Conservation (phyloP, 2,113 vertebrate genomes). For the Callithrix jacchus region DNA sequence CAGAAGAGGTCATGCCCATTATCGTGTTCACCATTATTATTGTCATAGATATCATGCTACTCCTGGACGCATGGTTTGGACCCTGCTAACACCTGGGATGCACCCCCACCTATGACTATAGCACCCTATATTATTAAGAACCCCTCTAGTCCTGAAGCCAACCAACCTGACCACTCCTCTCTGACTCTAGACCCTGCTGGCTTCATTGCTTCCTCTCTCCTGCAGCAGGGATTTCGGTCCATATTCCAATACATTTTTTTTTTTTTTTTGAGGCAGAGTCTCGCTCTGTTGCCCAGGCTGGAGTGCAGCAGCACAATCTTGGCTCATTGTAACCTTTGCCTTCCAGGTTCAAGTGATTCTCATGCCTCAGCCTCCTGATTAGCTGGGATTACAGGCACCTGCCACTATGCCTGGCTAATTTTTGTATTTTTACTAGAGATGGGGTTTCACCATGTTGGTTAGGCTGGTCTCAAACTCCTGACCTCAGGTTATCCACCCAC, state of each 20-base stretch:
- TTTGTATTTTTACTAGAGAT: no score
- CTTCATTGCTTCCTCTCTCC: background rate
- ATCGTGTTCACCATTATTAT: background rate
- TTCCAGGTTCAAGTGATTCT: no score
- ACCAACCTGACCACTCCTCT: background rate
- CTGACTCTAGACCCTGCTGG: background rate
- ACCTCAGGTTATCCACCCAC: no score
- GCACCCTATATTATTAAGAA: background rate
- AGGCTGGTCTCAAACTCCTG: no score
- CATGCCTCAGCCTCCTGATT: no score
- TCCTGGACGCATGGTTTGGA: background rate
- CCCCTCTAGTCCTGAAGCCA: background rate
- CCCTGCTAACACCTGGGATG: background rate
- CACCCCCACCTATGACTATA: background rate
- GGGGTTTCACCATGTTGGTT: no score
- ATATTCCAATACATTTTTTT: background rate
- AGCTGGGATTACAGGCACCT: no score
- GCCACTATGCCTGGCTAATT: no score
- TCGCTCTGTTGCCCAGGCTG: no score
- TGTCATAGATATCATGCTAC: background rate
- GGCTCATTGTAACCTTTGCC: no score
- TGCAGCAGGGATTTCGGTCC: background rate
- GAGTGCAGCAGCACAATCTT: no score
- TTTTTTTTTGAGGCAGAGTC: no score
- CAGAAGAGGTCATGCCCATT: background rate